Percentiles rank a stretch among this genome's conserved stretches.
These are phyloP conservation scores for Hydrotaea diabolus DNA, from an alignment of 2,888 invertebrate species.

Conservation along the genomic window DNA sequence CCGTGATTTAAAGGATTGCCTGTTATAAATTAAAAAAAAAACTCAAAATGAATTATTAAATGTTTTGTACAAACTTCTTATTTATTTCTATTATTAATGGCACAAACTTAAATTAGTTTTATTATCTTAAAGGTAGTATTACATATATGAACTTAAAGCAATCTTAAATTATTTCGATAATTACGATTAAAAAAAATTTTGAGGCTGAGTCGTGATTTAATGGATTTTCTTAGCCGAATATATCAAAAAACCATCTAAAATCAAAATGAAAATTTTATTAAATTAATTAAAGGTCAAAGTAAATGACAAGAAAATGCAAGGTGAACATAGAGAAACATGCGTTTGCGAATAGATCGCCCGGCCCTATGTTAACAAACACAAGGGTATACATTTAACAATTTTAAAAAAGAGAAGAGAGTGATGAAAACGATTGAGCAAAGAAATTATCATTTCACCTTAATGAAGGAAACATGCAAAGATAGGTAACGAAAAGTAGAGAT, in stretches of 20 bases:
- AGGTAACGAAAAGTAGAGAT: not conserved
- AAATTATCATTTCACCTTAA: not conserved
- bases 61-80: constrained; percentile 8
- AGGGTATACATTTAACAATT: not conserved
- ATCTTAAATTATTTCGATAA: constrained; percentile 23
- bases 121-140: not conserved
- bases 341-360: no score
- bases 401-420: not conserved
- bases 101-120: constrained; percentile 62
- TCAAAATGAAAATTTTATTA: constrained; percentile 66
- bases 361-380: not conserved
- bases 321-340: constrained; percentile 27
- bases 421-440: not conserved
- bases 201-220: constrained; percentile 1
- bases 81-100: constrained; percentile 58
- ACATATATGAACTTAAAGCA: constrained; percentile 40
- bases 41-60: not conserved
- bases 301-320: not conserved
- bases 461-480: constrained; percentile 33
- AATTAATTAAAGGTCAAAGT: constrained; percentile 3
- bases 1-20: no score
- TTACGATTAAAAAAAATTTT: constrained; percentile 26
- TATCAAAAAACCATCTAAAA: constrained; percentile 79
- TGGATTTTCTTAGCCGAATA: constrained; percentile 74
- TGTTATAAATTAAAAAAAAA: no score